Evolutionary conservation across 2,888 invertebrate genomes (phyloP).

Genomic region (Tillus elongatus): DNA sequence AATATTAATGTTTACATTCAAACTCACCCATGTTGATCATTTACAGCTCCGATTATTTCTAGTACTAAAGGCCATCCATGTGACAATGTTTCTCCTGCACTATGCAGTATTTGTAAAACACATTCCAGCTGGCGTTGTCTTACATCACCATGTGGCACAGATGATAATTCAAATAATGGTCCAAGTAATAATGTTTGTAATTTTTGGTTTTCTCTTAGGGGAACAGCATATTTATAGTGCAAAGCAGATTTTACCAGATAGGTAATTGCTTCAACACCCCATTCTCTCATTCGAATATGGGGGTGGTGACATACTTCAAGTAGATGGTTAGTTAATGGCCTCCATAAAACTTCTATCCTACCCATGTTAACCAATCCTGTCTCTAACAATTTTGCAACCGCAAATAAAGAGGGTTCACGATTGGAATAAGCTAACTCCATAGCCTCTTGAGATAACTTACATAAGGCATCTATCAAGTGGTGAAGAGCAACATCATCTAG

Average conservation of each 20-base stretch:
- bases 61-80: conserved; percentile 94
- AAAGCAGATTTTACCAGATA: conserved; percentile 87
- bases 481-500: conserved; percentile 90
- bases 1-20: too few species aligned
- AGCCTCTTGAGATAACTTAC: conserved; percentile 91
- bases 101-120: conserved; percentile 85
- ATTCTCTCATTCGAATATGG: conserved; percentile 89
- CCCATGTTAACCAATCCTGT: conserved; percentile 91
- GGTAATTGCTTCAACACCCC: conserved; percentile 96
- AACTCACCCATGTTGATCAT: conserved; percentile 77
- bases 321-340: conserved; percentile 90
- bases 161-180: conserved; percentile 85
- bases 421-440: conserved; percentile 96
- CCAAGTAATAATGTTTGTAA: conserved; percentile 79
- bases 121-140: conserved; percentile 91
- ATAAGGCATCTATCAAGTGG: conserved; percentile 91
- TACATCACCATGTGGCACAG: conserved; percentile 86
- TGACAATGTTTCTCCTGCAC: conserved; percentile 82
- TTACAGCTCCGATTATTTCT: conserved; percentile 91
- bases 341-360: conserved; percentile 89
- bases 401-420: conserved; percentile 92
- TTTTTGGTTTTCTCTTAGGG: conserved; percentile 75
- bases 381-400: conserved; percentile 96
- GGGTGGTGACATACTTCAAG: conserved; percentile 94
- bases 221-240: conserved; percentile 74